Evolutionary conservation across 2,888 invertebrate genomes (phyloP).

Genomic region (Drosophila parthenogenetica): DNA sequence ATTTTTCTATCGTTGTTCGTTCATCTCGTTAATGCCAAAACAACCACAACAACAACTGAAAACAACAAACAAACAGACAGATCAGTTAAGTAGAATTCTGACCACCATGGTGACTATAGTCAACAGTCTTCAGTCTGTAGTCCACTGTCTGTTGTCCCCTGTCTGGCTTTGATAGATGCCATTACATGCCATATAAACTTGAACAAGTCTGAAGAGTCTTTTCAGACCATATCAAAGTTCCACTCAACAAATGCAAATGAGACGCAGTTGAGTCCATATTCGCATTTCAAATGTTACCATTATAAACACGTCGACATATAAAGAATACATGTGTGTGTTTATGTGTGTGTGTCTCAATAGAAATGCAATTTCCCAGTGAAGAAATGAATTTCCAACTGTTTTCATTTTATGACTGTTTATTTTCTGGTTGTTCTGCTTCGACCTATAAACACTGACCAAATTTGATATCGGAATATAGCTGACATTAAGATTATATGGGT

Average conservation of each 20-base stretch:
- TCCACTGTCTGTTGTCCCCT: constrained; percentile 1
- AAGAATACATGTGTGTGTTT: constrained; percentile 1
- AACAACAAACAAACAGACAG: constrained; percentile 20
- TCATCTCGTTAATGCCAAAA: constrained; percentile 57
- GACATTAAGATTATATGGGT: too few species aligned
- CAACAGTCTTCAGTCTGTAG: not conserved
- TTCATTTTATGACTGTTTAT: too few species aligned
- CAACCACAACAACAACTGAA: constrained; percentile 11
- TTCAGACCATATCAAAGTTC: constrained; percentile 14
- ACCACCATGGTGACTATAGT: constrained; percentile 37
- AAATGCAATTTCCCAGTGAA: too few species aligned
- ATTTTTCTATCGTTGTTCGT: constrained; percentile 52
- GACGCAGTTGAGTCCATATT: constrained; percentile 25
- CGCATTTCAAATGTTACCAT: constrained; percentile 42
- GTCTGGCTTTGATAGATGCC: constrained; percentile 35
- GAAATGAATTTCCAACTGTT: too few species aligned
- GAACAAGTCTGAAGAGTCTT: constrained; percentile 1
- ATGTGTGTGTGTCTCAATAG: constrained; percentile 1
- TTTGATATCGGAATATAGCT: too few species aligned
- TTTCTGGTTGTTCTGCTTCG: too few species aligned
- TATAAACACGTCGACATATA: not conserved
- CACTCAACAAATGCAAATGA: constrained; percentile 47
- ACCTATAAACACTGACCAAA: too few species aligned
- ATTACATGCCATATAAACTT: constrained; percentile 40
- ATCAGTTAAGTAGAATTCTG: constrained; percentile 29